These are phyloP conservation scores for Sphaerophoria rueppellii DNA, from an alignment of 2,888 invertebrate genomes.

Conservation along the genomic window DNA sequence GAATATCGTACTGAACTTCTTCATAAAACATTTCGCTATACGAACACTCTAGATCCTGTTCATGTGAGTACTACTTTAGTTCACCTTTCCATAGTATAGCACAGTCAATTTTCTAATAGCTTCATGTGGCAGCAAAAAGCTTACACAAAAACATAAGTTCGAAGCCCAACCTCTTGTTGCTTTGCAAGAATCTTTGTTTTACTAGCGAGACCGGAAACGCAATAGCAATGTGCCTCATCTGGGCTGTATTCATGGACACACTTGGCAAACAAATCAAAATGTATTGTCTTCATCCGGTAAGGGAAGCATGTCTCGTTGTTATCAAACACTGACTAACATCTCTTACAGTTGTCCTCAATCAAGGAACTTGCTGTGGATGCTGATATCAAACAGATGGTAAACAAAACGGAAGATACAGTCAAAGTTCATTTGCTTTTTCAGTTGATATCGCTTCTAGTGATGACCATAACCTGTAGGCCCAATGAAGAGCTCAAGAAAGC, in stretches of 20 bases:
- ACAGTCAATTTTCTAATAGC: conserved; percentile 51
- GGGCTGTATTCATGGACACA: conserved; percentile 75
- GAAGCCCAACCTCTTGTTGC: conserved; percentile 72
- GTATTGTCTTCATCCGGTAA: conserved; percentile 75
- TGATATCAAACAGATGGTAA: conserved; percentile 73
- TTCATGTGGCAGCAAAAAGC: conserved; percentile 75
- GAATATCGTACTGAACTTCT: conserved; percentile 74
- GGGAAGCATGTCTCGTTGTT: not conserved
- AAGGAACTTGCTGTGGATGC: conserved; percentile 73
- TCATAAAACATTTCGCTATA: conserved; percentile 75
- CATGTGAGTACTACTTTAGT: conserved; percentile 75
- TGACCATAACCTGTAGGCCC: conserved; percentile 72
- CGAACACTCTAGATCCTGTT: conserved; percentile 75
- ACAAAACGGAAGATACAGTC: conserved; percentile 73
- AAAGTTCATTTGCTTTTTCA: conserved; percentile 75
- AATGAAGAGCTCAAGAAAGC: conserved; percentile 75
- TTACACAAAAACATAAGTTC: conserved; percentile 74
- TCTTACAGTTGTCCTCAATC: conserved; percentile 72
- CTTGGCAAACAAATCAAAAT: conserved; percentile 74
- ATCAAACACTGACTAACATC: not conserved
- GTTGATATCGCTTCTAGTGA: conserved; percentile 74
- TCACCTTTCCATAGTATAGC: not conserved
- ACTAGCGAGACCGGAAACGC: conserved; percentile 75
- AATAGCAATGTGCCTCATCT: conserved; percentile 75
- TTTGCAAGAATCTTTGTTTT: conserved; percentile 75